Conservation (phyloP, 2,113 vertebrate genomes). For the Odontophorus gujanensis region DNA sequence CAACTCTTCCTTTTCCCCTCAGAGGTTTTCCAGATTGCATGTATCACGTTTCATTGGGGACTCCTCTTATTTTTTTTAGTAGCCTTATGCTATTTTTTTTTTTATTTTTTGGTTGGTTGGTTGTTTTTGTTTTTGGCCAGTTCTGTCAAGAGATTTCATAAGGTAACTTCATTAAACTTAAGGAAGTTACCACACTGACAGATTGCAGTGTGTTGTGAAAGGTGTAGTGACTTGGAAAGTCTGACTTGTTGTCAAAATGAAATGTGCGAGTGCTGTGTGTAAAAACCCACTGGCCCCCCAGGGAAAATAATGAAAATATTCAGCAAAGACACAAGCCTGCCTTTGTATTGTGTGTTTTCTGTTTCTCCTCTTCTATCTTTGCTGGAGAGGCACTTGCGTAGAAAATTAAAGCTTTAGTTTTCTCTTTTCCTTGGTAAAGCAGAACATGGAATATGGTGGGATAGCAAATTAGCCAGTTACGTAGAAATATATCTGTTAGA, state of each 20-base stretch:
- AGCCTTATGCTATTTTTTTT: not conserved
- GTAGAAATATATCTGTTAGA: fast-evolving
- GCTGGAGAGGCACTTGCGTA: not conserved
- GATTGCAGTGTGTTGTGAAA: slow-evolving; percentile 71
- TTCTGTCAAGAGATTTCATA: slow-evolving; percentile 69
- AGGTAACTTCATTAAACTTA: slow-evolving; percentile 69
- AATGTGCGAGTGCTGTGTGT: slow-evolving; percentile 58
- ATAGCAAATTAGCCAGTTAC: not conserved
- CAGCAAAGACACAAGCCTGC: slow-evolving; percentile 45
- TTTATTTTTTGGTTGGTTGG: not conserved
- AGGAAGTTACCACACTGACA: slow-evolving; percentile 74
- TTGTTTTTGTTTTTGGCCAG: slow-evolving; percentile 17
- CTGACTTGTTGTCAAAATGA: slow-evolving; percentile 57
- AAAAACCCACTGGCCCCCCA: slow-evolving; percentile 40
- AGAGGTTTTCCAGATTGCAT: slow-evolving; percentile 27
- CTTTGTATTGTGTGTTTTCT: slow-evolving; percentile 53
- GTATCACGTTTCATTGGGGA: slow-evolving; percentile 29
- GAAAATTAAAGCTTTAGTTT: not conserved
- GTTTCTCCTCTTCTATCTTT: slow-evolving; percentile 43
- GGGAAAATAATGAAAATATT: slow-evolving; percentile 59
- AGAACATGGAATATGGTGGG: not conserved
- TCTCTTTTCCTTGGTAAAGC: not conserved
- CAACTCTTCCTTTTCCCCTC: slow-evolving; percentile 42
- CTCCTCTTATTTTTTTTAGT: slow-evolving; percentile 26
- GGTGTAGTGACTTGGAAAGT: slow-evolving; percentile 60